Conservation (phyloP, 2,888 invertebrate genomes). For the Trissolcus japonicus region DNA sequence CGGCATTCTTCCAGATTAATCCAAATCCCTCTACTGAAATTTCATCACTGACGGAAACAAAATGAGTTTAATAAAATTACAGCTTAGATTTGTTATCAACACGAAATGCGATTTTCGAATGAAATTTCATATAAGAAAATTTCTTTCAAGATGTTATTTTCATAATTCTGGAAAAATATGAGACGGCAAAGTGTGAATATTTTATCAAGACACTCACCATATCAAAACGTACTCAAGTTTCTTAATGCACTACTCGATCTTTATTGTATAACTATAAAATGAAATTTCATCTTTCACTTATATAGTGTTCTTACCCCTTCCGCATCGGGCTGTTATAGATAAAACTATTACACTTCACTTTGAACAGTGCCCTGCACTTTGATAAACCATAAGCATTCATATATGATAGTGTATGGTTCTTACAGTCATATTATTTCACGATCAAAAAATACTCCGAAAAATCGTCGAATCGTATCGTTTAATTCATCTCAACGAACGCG, state of each 20-base stretch:
- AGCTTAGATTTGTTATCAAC: no score
- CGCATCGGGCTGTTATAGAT: conserved; percentile 62
- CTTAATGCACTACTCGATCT: conserved; percentile 65
- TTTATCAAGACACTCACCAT: conserved; percentile 12
- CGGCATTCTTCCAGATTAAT: no score
- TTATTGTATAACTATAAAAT: conserved; percentile 69
- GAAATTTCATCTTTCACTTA: conserved; percentile 67
- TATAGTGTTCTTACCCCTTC: conserved; percentile 68
- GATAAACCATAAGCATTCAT: conserved; percentile 60
- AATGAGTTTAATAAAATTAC: no score
- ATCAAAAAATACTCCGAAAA: conserved; percentile 56
- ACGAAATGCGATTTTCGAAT: no score
- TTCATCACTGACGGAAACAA: no score
- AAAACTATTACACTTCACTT: conserved; percentile 60
- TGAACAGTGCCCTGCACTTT: conserved; percentile 56
- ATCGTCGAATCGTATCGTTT: conserved; percentile 59
- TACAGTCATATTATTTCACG: conserved; percentile 63
- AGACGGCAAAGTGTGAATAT: no score
- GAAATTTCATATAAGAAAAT: no score
- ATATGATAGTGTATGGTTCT: conserved; percentile 26
- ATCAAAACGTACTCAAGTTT: conserved; percentile 19
- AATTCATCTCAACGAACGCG: conserved; percentile 53
- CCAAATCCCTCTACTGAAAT: no score
- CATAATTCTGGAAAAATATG: no score
- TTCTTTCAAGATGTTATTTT: no score